A percentile compares a stretch with the other conserved stretches of the same genome.
Evolutionary conservation across 2,797 vertebrate species (phyloP).

Genomic region (Alectoris magna): DNA sequence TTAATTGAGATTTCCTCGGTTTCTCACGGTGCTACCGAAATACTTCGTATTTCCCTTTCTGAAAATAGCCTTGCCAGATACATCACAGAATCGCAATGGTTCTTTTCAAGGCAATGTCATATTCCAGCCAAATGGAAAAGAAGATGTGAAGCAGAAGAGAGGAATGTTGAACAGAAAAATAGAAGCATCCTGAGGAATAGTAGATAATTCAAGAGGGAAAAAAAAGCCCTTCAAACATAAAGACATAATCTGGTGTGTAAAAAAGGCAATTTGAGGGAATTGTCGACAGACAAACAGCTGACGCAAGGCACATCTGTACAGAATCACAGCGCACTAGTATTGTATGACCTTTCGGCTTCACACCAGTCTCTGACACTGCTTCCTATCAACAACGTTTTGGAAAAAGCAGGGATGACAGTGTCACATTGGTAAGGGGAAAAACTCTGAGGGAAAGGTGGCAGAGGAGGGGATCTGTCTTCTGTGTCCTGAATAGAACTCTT

Average conservation of each 20-base stretch:
- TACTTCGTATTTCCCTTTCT: neutral
- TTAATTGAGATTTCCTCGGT: neutral
- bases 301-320: constrained; percentile 11
- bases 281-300: constrained; percentile 30
- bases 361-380: neutral
- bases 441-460: neutral
- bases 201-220: neutral
- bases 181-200: constrained; percentile 2
- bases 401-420: neutral
- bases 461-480: fast-evolving
- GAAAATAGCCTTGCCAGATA: constrained; percentile 34
- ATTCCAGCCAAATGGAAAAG: constrained; percentile 17
- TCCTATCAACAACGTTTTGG: neutral
- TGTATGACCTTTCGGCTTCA: neutral
- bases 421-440: fast-evolving
- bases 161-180: constrained; percentile 8
- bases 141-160: constrained; percentile 15
- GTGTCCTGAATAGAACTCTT: neutral
- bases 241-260: constrained; percentile 48
- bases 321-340: neutral
- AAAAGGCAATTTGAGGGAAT: constrained; percentile 53
- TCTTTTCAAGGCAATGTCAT: constrained; percentile 39
- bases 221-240: neutral
- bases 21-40: neutral
- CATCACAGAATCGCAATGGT: constrained; percentile 26